These are phyloP conservation scores for Lasioglossum zephyrum DNA, from an alignment of 2,888 invertebrate genomes.

Conservation along the genomic window DNA sequence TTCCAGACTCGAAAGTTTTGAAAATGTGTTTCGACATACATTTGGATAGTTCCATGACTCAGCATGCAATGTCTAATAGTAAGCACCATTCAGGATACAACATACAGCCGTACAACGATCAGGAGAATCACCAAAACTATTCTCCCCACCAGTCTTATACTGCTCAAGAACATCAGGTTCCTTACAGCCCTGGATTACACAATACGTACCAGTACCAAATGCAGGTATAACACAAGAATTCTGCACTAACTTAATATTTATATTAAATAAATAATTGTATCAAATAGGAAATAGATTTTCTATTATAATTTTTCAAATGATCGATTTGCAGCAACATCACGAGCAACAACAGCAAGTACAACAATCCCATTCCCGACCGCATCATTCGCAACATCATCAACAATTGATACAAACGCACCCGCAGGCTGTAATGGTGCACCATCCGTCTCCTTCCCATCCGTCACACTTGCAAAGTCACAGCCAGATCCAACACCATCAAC, in stretches of 20 bases:
- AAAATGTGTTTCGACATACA: slow-evolving; percentile 82
- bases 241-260: background rate
- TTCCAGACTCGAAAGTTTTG: slow-evolving; percentile 69
- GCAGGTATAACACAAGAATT: slow-evolving; percentile 67
- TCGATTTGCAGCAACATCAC: slow-evolving; percentile 71
- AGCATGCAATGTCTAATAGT: slow-evolving; percentile 78
- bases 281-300: background rate
- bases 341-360: slow-evolving; percentile 73
- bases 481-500: slow-evolving; percentile 72
- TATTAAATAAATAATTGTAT: no score
- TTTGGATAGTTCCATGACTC: slow-evolving; percentile 83
- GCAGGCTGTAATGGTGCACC: slow-evolving; percentile 68
- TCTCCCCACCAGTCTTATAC: slow-evolving; percentile 72
- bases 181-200: slow-evolving; percentile 76
- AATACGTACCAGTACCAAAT: slow-evolving; percentile 81
- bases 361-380: slow-evolving; percentile 82
- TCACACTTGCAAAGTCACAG: slow-evolving; percentile 62
- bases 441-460: slow-evolving; percentile 65
- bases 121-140: slow-evolving; percentile 81
- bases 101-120: slow-evolving; percentile 79
- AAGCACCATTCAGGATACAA: slow-evolving; percentile 76
- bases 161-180: slow-evolving; percentile 75
- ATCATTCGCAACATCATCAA: slow-evolving; percentile 64
- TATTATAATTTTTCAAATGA: slow-evolving; percentile 31
- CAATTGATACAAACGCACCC: slow-evolving; percentile 62